Conservation (phyloP, 2,888 invertebrate species). For the Meganola albula region DNA sequence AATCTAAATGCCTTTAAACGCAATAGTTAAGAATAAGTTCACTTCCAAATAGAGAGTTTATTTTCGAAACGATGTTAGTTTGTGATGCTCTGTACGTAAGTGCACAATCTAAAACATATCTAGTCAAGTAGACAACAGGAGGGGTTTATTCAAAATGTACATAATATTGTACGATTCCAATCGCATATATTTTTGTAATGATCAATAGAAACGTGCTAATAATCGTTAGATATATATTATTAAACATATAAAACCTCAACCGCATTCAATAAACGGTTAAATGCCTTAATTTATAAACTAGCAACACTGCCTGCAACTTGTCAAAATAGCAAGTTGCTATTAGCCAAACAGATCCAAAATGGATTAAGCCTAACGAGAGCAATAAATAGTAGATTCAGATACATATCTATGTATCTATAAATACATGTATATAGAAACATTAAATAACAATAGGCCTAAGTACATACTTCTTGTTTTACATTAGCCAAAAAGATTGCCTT, state of each 20-base stretch:
- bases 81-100: slow-evolving; percentile 44
- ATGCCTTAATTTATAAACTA: slow-evolving; percentile 18
- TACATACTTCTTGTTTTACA: slow-evolving; percentile 12
- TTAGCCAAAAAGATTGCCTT: slow-evolving; percentile 25
- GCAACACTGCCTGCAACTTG: slow-evolving; percentile 9
- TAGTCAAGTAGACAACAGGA: slow-evolving; percentile 70
- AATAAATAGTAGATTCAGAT: too few species aligned
- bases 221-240: slow-evolving; percentile 29
- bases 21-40: slow-evolving; percentile 71
- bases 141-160: slow-evolving; percentile 59
- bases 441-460: slow-evolving; percentile 19
- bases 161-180: slow-evolving; percentile 51
- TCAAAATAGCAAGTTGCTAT: slow-evolving; percentile 7
- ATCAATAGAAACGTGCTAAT: slow-evolving; percentile 39
- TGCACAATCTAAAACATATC: slow-evolving; percentile 75
- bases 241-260: slow-evolving; percentile 14
- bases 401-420: too few species aligned
- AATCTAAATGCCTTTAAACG: slow-evolving; percentile 65
- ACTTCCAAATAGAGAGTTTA: slow-evolving; percentile 60
- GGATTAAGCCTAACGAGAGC: slow-evolving; percentile 24
- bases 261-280: slow-evolving; percentile 18
- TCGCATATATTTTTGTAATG: slow-evolving; percentile 65
- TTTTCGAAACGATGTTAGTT: slow-evolving; percentile 60
- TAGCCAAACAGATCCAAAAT: slow-evolving; percentile 19
- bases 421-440: slow-evolving; percentile 9